Conservation (phyloP, 2,888 invertebrate genomes). For the Troides helena region DNA sequence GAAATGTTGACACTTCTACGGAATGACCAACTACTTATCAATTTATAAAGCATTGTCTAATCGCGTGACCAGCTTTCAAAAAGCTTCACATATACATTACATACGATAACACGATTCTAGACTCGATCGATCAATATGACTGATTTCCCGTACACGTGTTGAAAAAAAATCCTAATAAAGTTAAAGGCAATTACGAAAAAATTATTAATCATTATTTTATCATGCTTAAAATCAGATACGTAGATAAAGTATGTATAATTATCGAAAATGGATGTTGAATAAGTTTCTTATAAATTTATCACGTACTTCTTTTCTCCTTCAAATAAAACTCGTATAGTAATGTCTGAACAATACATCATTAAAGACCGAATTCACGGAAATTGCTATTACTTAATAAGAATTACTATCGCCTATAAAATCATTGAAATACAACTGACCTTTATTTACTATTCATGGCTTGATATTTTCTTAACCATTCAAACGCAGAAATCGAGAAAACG, state of each 20-base stretch:
- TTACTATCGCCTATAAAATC: not conserved
- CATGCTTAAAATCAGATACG: too few species aligned
- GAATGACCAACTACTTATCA: not conserved
- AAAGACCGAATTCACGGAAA: not conserved
- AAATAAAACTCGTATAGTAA: not conserved
- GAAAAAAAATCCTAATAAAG: not conserved
- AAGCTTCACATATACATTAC: not conserved
- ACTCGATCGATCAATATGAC: not conserved
- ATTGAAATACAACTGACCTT: not conserved
- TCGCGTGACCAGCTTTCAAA: not conserved
- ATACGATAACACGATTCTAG: not conserved
- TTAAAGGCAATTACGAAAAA: not conserved
- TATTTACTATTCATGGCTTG: slow-evolving; percentile 1
- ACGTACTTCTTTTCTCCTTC: not conserved
- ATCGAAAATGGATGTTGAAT: too few species aligned
- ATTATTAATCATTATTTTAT: not conserved
- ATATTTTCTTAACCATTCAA: slow-evolving; percentile 1
- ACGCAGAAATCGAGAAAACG: slow-evolving; percentile 6
- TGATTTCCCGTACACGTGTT: not conserved
- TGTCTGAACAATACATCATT: not conserved
- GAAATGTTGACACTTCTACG: not conserved
- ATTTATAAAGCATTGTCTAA: not conserved
- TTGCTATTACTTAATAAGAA: not conserved
- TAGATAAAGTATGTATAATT: too few species aligned
- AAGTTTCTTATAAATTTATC: too few species aligned